Percentiles rank a stretch among this genome's conserved stretches.
Evolutionary conservation across 2,888 invertebrate genomes (phyloP).

Genomic region (Cyclophora albipunctata): DNA sequence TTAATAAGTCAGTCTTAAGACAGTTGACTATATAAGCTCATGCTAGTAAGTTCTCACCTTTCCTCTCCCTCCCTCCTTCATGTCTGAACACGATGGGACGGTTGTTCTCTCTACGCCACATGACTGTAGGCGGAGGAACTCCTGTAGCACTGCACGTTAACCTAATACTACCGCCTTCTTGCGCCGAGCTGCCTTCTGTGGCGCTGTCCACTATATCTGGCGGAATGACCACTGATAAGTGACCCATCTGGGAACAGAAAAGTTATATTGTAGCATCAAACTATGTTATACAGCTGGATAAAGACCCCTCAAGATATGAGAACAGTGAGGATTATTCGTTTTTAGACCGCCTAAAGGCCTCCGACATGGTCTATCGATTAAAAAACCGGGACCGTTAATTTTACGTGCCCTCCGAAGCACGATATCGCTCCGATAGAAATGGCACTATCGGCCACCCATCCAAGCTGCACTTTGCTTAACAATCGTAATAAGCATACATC

Average conservation of each 20-base stretch:
- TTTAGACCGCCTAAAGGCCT: no score
- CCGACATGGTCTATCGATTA: no score
- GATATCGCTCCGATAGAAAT: no score
- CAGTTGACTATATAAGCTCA: no score
- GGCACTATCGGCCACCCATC: no score
- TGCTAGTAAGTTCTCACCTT: slow-evolving; percentile 70
- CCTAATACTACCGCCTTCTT: slow-evolving; percentile 86
- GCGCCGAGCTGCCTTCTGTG: slow-evolving; percentile 82
- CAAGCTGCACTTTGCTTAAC: no score
- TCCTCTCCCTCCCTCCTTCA: slow-evolving; percentile 81
- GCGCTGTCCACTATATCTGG: slow-evolving; percentile 90
- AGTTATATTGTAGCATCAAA: neutral
- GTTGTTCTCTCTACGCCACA: slow-evolving; percentile 88
- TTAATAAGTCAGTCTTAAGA: no score
- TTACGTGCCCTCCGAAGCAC: no score
- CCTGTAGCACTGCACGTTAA: slow-evolving; percentile 88
- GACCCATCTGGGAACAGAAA: slow-evolving; percentile 80
- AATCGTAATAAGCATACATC: no score
- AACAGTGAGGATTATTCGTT: no score
- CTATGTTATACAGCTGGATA: neutral
- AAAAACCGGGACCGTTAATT: no score
- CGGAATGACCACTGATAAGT: slow-evolving; percentile 89
- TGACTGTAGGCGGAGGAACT: slow-evolving; percentile 84
- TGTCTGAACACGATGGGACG: slow-evolving; percentile 84
- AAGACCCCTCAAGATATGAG: no score